Conservation (phyloP, 2,888 invertebrate genomes). For the Bimastos eiseni region DNA sequence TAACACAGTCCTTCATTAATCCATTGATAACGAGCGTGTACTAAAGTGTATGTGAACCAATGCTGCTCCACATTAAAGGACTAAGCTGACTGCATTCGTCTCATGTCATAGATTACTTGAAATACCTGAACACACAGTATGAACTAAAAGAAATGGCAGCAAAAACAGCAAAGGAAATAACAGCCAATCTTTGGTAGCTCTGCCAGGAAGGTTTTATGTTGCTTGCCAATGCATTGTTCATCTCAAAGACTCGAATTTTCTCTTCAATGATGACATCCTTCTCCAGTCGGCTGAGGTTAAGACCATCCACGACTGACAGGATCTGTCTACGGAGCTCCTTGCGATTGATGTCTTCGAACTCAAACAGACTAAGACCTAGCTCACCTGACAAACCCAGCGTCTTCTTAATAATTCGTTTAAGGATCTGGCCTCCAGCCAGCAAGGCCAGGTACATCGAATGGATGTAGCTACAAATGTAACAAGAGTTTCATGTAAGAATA, state of each 20-base stretch:
- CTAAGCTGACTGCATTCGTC: neutral
- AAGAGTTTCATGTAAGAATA: slow-evolving; percentile 15
- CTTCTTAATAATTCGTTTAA: slow-evolving; percentile 42
- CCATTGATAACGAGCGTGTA: too few relatives aligned
- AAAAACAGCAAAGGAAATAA: neutral
- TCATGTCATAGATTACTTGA: neutral
- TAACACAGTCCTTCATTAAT: neutral
- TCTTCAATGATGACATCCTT: slow-evolving; percentile 44
- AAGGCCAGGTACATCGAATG: slow-evolving; percentile 49
- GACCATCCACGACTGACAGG: slow-evolving; percentile 38
- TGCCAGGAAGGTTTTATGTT: slow-evolving; percentile 22
- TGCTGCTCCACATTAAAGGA: too few relatives aligned
- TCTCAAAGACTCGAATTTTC: slow-evolving; percentile 39
- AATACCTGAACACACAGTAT: neutral
- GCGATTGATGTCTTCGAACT: slow-evolving; percentile 34
- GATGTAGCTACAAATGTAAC: slow-evolving; percentile 43
- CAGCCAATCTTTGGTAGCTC: slow-evolving; percentile 21
- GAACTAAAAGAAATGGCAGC: neutral
- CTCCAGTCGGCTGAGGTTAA: slow-evolving; percentile 33
- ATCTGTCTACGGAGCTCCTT: slow-evolving; percentile 33
- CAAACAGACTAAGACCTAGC: slow-evolving; percentile 43
- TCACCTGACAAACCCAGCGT: slow-evolving; percentile 41
- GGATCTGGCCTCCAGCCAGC: slow-evolving; percentile 47
- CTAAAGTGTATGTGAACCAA: too few relatives aligned
- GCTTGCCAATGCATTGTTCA: slow-evolving; percentile 45